These are phyloP conservation scores for Machaerirhynchus nigripectus DNA, from an alignment of 2,113 vertebrate species.

Conservation along the genomic window DNA sequence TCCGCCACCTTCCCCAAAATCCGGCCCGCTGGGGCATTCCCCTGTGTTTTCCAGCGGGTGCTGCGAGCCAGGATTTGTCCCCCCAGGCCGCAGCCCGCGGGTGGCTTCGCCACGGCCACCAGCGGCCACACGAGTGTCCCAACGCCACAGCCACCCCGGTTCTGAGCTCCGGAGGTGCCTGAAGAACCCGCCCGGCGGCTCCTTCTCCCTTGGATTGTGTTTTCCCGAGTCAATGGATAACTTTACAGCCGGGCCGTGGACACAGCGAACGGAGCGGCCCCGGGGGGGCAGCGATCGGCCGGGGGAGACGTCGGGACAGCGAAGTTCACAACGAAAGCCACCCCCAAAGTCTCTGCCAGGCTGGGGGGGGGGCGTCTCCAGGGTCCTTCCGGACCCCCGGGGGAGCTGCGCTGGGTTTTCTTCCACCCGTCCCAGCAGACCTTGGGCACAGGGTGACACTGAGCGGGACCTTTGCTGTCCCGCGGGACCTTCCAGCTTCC, in stretches of 20 bases:
- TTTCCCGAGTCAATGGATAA: constrained; percentile 53
- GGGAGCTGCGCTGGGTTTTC: background rate
- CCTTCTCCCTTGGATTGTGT: background rate
- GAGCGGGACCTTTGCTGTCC: background rate
- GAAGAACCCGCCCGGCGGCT: background rate
- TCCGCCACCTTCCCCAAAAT: background rate
- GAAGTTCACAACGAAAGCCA: background rate
- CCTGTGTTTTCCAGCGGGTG: rapidly evolving
- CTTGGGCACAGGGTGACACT: background rate
- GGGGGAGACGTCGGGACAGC: background rate
- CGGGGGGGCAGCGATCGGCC: background rate
- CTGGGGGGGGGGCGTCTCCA: background rate
- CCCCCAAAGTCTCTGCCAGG: background rate
- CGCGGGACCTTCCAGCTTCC: background rate
- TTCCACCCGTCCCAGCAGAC: background rate
- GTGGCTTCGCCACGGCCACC: background rate
- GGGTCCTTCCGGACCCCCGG: background rate
- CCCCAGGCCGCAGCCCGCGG: background rate
- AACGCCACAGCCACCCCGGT: rapidly evolving
- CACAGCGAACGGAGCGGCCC: background rate
- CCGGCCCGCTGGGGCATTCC: background rate
- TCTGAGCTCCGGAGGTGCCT: background rate
- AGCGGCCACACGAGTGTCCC: background rate
- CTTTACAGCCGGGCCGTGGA: background rate
- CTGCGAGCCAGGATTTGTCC: rapidly evolving